Base-by-base conservation (phyloP, 92 coral and sea anemone genomes). In the Bergia puertoricense region DNA sequence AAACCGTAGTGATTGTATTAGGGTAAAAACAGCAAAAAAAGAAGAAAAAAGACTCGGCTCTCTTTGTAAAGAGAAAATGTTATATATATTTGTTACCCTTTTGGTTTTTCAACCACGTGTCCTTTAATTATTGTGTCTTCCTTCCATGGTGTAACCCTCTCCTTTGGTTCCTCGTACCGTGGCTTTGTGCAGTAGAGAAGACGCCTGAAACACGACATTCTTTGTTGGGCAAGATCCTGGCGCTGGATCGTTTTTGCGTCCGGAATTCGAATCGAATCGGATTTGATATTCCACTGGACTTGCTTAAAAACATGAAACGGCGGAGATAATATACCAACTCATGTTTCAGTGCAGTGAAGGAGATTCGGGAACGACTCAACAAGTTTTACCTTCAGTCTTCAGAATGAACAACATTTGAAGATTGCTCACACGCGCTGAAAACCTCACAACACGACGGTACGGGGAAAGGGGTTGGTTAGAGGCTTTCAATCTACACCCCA, bases 61-160 rank as follows among this genome's bases (percentile, higher is more conserved):
- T 11, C 66, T 57, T 1, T 9, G 66, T 8, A 57, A 57, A 57
- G 13, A 9, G 4, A 11, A 57, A 57, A 8, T 6, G 2, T 3
- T 37, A 36, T 15, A 36, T 73, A 18, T 23, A 37, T 2, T 36
- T 40, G 4, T 73, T 73, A 73, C 77, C 77, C 42, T 22, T 73
- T 73, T 6, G 77, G 77, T 40, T 73, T 73, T 40, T 73, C 77
- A 73, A 73, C 44, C 16, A 73, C 77, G 44, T 73, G 66, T 57
- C 66, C 66, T 57, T 57, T 9, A 13, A 57, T 57, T 57, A 9
- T 57, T 16, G 66, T 57, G 36, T 30, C 77, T 40, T 73, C 41
- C 44, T 73, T 23, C 44, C 77, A 73, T 2, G 77, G 77, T 2
- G 42, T 23, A 36, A 73, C 16, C 11, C 3, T 73, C 77, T 73